phyloP scores from a whole-genome alignment of 2,113 vertebrate species.

The Choloepus hoffmanni region DNA sequence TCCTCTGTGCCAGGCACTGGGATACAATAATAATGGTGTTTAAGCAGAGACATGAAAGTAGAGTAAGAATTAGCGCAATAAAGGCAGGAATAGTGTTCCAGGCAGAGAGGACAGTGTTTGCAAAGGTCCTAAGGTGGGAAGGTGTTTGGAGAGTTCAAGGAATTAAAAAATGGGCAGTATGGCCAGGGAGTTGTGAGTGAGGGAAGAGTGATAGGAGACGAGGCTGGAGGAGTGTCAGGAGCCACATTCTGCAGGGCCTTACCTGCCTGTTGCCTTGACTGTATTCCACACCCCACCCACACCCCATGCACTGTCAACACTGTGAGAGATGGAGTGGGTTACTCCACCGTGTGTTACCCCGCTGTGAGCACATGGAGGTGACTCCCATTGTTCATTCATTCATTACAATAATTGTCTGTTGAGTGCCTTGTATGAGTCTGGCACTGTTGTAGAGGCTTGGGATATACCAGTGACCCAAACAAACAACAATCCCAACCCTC shows the following conservation, averaged over 20 bases:
- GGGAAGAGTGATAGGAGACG: neutral
- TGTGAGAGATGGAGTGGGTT: neutral
- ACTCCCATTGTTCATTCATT: neutral
- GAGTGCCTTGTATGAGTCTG: neutral
- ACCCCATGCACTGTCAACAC: neutral
- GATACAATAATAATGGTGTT: neutral
- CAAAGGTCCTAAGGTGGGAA: neutral
- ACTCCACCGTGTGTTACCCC: neutral
- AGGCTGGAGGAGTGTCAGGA: neutral
- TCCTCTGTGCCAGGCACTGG: neutral
- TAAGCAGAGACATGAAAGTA: conserved; percentile 8
- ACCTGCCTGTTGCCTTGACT: neutral
- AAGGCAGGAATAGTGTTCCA: neutral
- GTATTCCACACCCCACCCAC: neutral
- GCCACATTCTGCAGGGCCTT: neutral
- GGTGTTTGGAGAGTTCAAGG: neutral
- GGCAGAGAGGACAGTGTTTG: neutral
- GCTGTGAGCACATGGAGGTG: neutral
- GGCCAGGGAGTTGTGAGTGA: neutral
- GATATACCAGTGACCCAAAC: neutral
- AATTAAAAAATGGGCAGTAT: neutral
- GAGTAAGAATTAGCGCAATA: neutral
- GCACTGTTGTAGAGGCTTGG: neutral
- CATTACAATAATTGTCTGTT: neutral
- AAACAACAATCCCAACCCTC: neutral